Evolutionary conservation across 2,797 vertebrate species (phyloP).

Genomic region (Acridotheres tristis): DNA sequence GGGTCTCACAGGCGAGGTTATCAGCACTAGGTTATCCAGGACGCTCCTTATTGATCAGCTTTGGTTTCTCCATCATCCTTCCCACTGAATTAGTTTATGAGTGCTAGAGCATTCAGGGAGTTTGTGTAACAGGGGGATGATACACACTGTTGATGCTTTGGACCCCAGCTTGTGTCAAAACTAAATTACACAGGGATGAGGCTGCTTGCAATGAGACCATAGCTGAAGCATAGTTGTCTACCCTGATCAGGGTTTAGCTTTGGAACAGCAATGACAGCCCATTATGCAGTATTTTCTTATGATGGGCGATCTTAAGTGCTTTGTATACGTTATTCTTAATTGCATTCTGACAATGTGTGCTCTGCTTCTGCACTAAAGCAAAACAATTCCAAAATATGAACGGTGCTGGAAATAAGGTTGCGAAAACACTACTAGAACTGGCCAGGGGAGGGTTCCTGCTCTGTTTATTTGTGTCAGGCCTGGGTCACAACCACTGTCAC

Average conservation of each 20-base stretch:
- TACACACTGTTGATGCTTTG: background rate
- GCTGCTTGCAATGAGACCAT: background rate
- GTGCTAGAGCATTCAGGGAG: background rate
- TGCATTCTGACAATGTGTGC: background rate
- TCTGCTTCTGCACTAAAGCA: background rate
- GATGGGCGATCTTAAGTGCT: background rate
- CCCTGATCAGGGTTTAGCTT: background rate
- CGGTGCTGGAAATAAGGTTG: background rate
- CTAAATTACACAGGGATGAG: background rate
- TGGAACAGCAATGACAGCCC: background rate
- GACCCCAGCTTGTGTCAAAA: background rate
- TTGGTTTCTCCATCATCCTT: background rate
- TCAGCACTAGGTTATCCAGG: background rate
- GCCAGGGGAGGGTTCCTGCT: background rate
- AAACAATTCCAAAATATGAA: background rate
- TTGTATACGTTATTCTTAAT: background rate
- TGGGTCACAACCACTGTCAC: background rate
- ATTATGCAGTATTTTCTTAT: constrained; percentile 5
- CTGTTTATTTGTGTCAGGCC: background rate
- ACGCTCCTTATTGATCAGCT: background rate
- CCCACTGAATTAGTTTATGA: background rate
- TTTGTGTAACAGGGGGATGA: background rate
- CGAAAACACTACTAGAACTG: background rate
- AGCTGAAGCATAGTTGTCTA: background rate
- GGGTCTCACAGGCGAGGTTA: background rate